Percentiles rank a stretch among this genome's conserved stretches.
phyloP scores from a whole-genome alignment of 2,888 invertebrate genomes.

The Pseudococcus jackbeardsleyi region DNA sequence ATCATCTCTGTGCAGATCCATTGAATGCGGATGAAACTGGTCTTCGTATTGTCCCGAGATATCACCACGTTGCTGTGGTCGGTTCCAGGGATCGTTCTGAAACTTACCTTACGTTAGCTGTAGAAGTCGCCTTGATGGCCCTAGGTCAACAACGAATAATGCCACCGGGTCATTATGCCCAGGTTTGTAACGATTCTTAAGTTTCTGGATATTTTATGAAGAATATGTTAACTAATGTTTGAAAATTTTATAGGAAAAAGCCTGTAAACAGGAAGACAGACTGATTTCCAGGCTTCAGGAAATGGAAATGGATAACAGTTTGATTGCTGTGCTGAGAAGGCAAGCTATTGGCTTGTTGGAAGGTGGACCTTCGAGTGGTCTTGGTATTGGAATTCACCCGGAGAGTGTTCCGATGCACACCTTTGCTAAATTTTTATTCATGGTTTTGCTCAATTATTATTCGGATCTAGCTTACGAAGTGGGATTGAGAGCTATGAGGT shows the following conservation, averaged over 20 bases:
- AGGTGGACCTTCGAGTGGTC: conserved; percentile 83
- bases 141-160: conserved; percentile 84
- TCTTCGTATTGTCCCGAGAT: conserved; percentile 73
- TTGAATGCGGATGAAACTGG: conserved; percentile 73
- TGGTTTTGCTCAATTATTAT: conserved; percentile 81
- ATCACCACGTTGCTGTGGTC: conserved; percentile 83
- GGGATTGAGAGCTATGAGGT: conserved; percentile 83
- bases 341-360: conserved; percentile 80
- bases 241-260: conserved; percentile 73
- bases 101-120: conserved; percentile 81
- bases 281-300: conserved; percentile 82
- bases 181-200: conserved; percentile 71
- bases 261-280: conserved; percentile 82
- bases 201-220: background rate
- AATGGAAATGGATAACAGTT: conserved; percentile 81
- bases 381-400: conserved; percentile 82
- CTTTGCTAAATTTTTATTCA: conserved; percentile 84
- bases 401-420: conserved; percentile 89
- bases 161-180: conserved; percentile 84
- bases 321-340: conserved; percentile 78
- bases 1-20: conserved; percentile 70
- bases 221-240: background rate
- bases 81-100: conserved; percentile 82
- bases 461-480: conserved; percentile 85
- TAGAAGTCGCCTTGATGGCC: conserved; percentile 84